These are phyloP conservation scores for Athalia rosae DNA, from an alignment of 2,888 invertebrate species.

Conservation along the genomic window DNA sequence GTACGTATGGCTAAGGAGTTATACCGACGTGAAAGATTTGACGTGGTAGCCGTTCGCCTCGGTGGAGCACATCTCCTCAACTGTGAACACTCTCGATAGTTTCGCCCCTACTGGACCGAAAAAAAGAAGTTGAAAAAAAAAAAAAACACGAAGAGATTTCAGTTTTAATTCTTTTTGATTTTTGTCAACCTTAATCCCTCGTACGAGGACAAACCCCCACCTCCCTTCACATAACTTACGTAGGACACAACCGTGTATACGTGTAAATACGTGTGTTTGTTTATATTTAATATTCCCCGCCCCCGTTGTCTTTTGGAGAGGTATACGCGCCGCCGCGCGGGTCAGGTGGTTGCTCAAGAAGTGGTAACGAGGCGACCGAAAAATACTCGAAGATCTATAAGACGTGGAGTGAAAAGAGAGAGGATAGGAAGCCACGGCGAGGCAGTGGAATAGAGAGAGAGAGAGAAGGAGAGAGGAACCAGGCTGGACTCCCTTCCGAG, in stretches of 20 bases:
- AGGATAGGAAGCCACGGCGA: neutral
- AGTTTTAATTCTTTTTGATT: neutral
- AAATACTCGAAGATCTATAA: no score
- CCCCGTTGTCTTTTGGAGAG: slow-evolving; percentile 41
- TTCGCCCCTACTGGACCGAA: neutral
- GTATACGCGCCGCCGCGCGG: slow-evolving; percentile 2
- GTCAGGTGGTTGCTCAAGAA: slow-evolving; percentile 43
- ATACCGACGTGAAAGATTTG: slow-evolving; percentile 28
- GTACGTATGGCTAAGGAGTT: neutral
- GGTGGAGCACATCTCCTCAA: neutral
- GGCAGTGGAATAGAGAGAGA: neutral
- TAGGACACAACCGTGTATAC: neutral
- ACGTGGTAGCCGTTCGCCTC: neutral
- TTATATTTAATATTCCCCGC: slow-evolving; percentile 22
- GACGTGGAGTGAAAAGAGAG: neutral
- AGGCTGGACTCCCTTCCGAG: slow-evolving; percentile 42
- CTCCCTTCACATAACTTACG: neutral
- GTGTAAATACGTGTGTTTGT: slow-evolving; percentile 16
- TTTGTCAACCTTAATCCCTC: slow-evolving; percentile 23
- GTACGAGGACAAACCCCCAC: slow-evolving; percentile 6
- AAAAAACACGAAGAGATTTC: slow-evolving; percentile 4
- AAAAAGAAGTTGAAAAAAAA: neutral
- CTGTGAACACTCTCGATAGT: slow-evolving; percentile 1
- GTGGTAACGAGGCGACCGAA: slow-evolving; percentile 38
- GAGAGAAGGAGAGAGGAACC: neutral